These are phyloP conservation scores for Anguilla obscura DNA, from an alignment of 2,797 vertebrate species.

Conservation along the genomic window DNA sequence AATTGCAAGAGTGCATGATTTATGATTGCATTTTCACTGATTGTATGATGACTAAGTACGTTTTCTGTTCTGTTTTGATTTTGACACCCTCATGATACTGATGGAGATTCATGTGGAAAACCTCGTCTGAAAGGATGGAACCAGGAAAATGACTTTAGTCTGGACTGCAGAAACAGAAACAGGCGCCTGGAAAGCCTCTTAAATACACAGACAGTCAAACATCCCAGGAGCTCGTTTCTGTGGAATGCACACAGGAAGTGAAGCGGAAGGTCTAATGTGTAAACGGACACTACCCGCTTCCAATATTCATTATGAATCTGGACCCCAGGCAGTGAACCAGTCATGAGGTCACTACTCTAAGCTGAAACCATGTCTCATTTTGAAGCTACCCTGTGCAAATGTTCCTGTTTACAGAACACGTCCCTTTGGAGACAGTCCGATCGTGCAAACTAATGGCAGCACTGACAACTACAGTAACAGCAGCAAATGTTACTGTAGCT, in stretches of 20 bases:
- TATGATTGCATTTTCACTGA: not conserved
- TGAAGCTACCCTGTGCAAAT: not conserved
- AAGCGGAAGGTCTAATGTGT: not conserved
- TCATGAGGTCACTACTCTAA: not conserved
- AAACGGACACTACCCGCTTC: not conserved
- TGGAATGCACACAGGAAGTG: not conserved
- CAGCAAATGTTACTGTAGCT: not conserved
- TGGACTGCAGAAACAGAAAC: too few species aligned
- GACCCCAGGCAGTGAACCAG: not conserved
- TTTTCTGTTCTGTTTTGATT: not conserved
- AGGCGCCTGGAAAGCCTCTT: too few species aligned
- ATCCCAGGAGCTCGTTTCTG: not conserved
- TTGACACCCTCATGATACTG: not conserved
- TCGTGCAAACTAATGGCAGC: not conserved
- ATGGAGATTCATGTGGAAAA: not conserved
- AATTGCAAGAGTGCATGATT: not conserved
- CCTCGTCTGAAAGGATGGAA: not conserved
- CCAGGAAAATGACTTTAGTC: not conserved
- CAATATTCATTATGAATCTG: not conserved
- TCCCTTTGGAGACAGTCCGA: not conserved
- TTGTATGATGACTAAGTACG: too few species aligned
- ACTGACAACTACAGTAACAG: not conserved
- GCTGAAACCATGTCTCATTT: not conserved
- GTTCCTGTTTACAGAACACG: conserved; percentile 5
- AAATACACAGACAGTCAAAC: not conserved